Conservation (phyloP, 2,113 vertebrate genomes). For the Butastur rufipennis region DNA sequence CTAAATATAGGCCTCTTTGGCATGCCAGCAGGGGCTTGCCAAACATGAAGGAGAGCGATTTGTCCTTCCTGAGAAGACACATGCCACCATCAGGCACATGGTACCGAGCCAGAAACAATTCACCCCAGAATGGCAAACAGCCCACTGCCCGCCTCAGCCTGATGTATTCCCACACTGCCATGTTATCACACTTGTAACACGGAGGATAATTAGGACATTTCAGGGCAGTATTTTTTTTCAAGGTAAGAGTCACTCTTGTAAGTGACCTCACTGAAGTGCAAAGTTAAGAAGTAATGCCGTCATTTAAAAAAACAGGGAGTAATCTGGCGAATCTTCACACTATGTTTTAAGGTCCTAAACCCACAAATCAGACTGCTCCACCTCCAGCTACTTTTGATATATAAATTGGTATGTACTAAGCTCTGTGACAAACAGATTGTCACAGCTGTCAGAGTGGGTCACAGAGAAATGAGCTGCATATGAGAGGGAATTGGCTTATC, state of each 20-base stretch:
- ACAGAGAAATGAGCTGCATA: neutral
- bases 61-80: conserved; percentile 59
- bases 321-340: neutral
- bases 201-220: neutral
- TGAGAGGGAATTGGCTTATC: neutral
- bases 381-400: neutral
- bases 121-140: neutral
- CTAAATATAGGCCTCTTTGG: conserved; percentile 46
- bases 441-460: neutral
- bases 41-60: conserved; percentile 50
- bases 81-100: conserved; percentile 37
- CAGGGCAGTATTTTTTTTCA: neutral
- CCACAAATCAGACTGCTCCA: neutral
- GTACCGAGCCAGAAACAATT: conserved; percentile 6
- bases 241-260: neutral
- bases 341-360: neutral
- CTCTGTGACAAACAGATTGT: neutral
- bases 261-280: neutral
- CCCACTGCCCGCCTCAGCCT: neutral
- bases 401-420: neutral
- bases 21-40: conserved; percentile 31
- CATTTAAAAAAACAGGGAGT: neutral
- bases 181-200: neutral
- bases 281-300: neutral
- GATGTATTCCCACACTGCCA: neutral